Evolutionary conservation across 2,113 vertebrate genomes (phyloP), one percentile per base, ranked within the genome.

Genomic region (Plotosus lineatus): DNA sequence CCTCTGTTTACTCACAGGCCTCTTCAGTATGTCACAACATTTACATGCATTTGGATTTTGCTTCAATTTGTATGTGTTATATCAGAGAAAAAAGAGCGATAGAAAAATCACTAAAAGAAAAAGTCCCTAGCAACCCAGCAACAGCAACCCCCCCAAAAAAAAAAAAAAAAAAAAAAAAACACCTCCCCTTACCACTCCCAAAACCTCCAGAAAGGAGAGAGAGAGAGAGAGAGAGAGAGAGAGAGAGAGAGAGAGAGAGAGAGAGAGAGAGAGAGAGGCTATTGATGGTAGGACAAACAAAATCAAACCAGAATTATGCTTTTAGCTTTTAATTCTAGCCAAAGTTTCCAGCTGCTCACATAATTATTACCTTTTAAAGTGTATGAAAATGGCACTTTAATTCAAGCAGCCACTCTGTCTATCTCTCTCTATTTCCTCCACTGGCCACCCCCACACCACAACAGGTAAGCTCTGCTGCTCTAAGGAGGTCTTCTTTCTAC

Each of bases 11-110:
- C 86, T 87, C 88, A 87, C 86, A 85, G 87, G 87, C 88, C 86
- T 81, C 78, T 88, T 89, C 90, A 83, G 85, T 90, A 92, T 92
- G 90, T 92, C 90, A 91, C 90, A 91, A 90, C 92, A 89, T 90
- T 92, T 90, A 89, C 90, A 87, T 91, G 82, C 75, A 89, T 91
- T 90, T 91, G 89, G 89, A n/a, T 89, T 92, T 93, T 93, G 76
- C 89, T 87, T 89, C 92, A 93, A 92, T 92, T 92, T 91, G 92
- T 80, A 94, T 88, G 93, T 93, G 92, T 92, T 91, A 93, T 91
- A 91, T 89, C 89, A 87, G 89, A 87, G 79, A 86, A 89, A 90
- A n/a, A 90, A 83, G 81, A 82, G 87, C 79, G 85, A 83, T 17
- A 40, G 84, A 60, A 87, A 89, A 82, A 53, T 71, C 66, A 42